Conservation (phyloP, 2,113 vertebrate species). For the Seriola rivoliana region DNA sequence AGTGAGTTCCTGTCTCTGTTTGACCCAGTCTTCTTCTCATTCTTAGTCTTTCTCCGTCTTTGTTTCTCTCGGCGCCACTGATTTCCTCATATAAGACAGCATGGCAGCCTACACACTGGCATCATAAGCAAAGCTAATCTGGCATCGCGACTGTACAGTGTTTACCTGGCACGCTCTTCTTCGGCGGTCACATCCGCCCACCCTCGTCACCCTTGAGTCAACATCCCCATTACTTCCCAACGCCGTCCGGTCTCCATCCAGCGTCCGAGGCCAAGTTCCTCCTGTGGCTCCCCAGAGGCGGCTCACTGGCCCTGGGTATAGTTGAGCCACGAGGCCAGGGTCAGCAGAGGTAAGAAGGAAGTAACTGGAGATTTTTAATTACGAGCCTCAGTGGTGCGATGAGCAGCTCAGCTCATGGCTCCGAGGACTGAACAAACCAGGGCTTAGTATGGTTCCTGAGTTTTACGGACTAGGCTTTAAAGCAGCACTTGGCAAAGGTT, state of each 20-base stretch:
- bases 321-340: slow-evolving; percentile 48
- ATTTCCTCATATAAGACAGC: neutral
- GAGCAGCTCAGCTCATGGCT: slow-evolving; percentile 62
- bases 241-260: slow-evolving; percentile 59
- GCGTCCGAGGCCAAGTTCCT: slow-evolving; percentile 66
- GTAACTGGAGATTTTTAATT: slow-evolving; percentile 79
- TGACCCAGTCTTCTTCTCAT: slow-evolving; percentile 12
- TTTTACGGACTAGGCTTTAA: slow-evolving; percentile 59
- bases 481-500: slow-evolving; percentile 56
- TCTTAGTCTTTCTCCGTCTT: slow-evolving; percentile 16
- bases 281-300: slow-evolving; percentile 65
- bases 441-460: slow-evolving; percentile 57
- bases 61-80: slow-evolving; percentile 18
- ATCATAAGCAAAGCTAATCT: slow-evolving; percentile 21
- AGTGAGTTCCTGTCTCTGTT: slow-evolving; percentile 45
- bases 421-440: slow-evolving; percentile 37
- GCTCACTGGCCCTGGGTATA: slow-evolving; percentile 51
- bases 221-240: slow-evolving; percentile 70
- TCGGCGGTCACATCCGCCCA: slow-evolving; percentile 47
- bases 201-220: slow-evolving; percentile 70
- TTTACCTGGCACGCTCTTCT: slow-evolving; percentile 67
- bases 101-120: neutral
- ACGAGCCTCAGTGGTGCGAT: slow-evolving; percentile 73
- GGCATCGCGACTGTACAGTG: slow-evolving; percentile 23
- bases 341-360: slow-evolving; percentile 68